Percentiles rank a stretch among this genome's conserved stretches.
These are phyloP conservation scores for Mesitornis unicolor DNA, from an alignment of 2,113 vertebrate species.

Conservation along the genomic window DNA sequence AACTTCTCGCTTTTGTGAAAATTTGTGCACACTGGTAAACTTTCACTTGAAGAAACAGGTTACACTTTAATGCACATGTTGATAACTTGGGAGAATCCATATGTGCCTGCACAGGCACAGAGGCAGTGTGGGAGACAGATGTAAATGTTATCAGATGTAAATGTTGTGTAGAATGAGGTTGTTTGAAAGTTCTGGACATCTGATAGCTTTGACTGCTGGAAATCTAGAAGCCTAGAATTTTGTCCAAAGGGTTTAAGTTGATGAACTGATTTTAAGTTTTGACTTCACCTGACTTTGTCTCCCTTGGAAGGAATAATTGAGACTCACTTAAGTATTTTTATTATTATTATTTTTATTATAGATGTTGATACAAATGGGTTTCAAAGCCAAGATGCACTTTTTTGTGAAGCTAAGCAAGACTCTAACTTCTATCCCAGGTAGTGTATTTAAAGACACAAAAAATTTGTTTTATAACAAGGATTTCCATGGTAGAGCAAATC, in stretches of 20 bases:
- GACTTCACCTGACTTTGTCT: not conserved
- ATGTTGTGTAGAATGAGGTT: too few relatives aligned
- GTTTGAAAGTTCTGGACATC: not conserved
- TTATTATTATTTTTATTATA: not conserved
- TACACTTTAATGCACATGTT: not conserved
- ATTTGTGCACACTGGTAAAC: not conserved
- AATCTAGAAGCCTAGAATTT: not conserved
- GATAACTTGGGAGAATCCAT: not conserved
- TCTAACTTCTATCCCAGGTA: not conserved
- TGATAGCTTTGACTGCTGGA: not conserved
- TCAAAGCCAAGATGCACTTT: not conserved
- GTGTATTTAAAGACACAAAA: not conserved
- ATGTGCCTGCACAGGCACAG: too few relatives aligned
- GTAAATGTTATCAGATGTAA: not conserved
- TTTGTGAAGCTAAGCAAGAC: not conserved
- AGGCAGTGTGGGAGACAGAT: too few relatives aligned
- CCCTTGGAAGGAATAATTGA: not conserved
- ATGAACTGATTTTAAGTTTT: not conserved
- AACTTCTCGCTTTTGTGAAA: not conserved
- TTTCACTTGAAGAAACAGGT: not conserved
- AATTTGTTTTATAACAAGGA: not conserved
- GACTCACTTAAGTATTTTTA: not conserved
- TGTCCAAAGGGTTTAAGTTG: not conserved
- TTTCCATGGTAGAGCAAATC: not conserved
- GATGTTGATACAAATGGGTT: not conserved